Evolutionary conservation across 2,797 vertebrate genomes (phyloP).

Genomic region (Sebastes ruberrimus): DNA sequence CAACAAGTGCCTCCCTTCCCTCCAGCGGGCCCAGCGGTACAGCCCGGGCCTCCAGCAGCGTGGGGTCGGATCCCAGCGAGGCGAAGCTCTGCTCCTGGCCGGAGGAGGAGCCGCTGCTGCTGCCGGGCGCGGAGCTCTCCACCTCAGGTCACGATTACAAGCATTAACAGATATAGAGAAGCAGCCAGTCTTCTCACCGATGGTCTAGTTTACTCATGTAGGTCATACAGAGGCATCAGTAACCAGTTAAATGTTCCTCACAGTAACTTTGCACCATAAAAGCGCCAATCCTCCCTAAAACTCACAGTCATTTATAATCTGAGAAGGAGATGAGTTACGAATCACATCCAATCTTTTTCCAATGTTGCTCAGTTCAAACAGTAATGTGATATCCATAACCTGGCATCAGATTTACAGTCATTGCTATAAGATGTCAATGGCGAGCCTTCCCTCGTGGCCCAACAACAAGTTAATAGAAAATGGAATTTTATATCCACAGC

Average conservation of each 20-base stretch:
- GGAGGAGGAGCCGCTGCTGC: neutral
- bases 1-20: neutral
- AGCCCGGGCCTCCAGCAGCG: neutral
- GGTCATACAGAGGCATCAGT: neutral
- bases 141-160: no score
- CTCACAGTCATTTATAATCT: neutral
- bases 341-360: constrained; percentile 11
- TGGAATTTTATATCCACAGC: constrained; percentile 43
- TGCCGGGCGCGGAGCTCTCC: no score
- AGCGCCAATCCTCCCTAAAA: neutral
- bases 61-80: neutral
- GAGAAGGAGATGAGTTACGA: neutral
- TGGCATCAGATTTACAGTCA: constrained; percentile 23
- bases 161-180: neutral
- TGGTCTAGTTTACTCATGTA: neutral
- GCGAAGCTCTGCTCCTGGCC: no score
- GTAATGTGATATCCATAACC: constrained; percentile 15
- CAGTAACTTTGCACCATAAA: neutral
- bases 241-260: neutral
- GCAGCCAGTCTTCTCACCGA: neutral
- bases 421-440: constrained; percentile 26
- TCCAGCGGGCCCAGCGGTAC: neutral
- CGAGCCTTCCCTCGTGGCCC: constrained; percentile 6
- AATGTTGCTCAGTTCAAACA: constrained; percentile 3
- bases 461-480: constrained; percentile 47